Evolutionary conservation across 2,797 vertebrate species (phyloP), one percentile per base, ranked within the genome.

Genomic region (Heliangelus exortis): DNA sequence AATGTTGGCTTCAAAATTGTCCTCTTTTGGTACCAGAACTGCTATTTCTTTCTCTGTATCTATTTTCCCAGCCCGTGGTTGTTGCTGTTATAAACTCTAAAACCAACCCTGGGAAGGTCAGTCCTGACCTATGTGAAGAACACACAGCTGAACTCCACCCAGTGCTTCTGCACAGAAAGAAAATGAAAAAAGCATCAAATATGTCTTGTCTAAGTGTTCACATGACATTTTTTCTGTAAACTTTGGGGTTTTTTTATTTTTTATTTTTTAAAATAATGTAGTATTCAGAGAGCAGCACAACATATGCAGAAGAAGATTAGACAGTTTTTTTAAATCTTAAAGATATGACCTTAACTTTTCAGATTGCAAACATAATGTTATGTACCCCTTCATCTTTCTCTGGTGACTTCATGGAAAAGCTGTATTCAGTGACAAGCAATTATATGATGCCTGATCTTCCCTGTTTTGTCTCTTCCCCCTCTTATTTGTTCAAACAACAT

Each of bases 191-290:
- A 12, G 9, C 10, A 47, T 76, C 26, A 73, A 34, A 26, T 23
- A 61, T 2, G 2, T 51, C 0, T 34, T 2, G 2, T 51, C 0
- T n/a, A 81, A 62, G 7, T 48, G 11, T 53, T 67, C 50, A 55
- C 14, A 66, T 53, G 4, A 7, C 34, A 57, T 18, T 50, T 28
- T 21, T 61, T 67, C 22, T 5, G 2, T 36, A 65, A 58, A 23
- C 26, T 6, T 3, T 39, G 39, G 13, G 39, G 39, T 14, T 41
- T 13, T 15, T 41, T 41, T 15, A 11, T 41, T 11, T 17, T 8
- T 47, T 34, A 43, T n/a, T 69, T 22, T 41, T 51, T 10, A 10
- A 31, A 75, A 48, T 33, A 67, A 72, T 20, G 17, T 19, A 62
- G 7, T 43, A 53, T 67, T 76, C 17, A 43, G 25, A 76, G 23